Evolutionary conservation across 1,140 invertebrate genomes (phyloP), one percentile per base, ranked within the genome.

Genomic region (Micrasema longulum): DNA sequence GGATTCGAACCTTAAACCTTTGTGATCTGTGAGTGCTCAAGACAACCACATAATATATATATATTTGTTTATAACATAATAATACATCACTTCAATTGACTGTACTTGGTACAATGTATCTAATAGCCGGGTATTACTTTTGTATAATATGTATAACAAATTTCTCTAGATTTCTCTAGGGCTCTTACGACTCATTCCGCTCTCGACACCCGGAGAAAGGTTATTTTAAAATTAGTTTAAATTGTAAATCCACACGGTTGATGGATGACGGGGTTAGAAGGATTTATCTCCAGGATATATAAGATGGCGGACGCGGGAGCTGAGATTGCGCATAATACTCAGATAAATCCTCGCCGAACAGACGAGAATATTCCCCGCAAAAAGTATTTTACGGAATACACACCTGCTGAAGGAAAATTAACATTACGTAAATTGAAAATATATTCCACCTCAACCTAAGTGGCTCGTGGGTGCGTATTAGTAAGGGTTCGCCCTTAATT

Each of bases 251-350:
- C 55, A 60, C 55, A 43, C 18, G 35, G 50, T 31, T 55, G 73
- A 55, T 69, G 50, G 52, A 48, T 62, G 64, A 69, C 50, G 67
- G 43, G 22, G 26, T 23, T 57, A 68, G 73, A 71, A 71, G 66
- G 73, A 74, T 74, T 64, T 71, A 68, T 57, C 47, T 43, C 50
- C 60, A 47, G 60, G 60, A 64, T 64, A 64, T 62, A 62, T 45
- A 47, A 45, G 41, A 31, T 23, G 43, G 20, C 22, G 11, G 57
- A 38, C 36, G 36, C 11, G 60, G 60, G 62, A 36, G 52, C 74
- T 50, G 74, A 76, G 74, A 76, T 76, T 76, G 74, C 68, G 74
- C 74, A 76, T 76, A 76, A 76, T 73, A 76, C 74, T 73, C 72
- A 71, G 68, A 76, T 76, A 76, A 76, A 76, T 76, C 64, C 62